Conservation (phyloP, 2,113 vertebrate species). For the Dromas ardeola region DNA sequence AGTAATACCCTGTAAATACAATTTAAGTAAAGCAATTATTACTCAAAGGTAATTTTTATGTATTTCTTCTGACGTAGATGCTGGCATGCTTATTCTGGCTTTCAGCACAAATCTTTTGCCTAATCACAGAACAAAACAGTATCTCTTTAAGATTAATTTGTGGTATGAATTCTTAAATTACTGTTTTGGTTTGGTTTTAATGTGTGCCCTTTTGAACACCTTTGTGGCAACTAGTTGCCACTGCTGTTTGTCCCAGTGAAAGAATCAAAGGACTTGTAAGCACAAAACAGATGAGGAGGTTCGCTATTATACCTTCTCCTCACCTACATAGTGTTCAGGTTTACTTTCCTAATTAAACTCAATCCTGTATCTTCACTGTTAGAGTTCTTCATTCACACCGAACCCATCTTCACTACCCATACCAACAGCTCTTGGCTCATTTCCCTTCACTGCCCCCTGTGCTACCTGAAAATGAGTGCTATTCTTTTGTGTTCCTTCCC, state of each 20-base stretch:
- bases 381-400: not conserved
- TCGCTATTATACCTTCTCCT: not conserved
- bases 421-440: not conserved
- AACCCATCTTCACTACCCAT: not conserved
- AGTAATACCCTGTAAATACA: slow-evolving; percentile 57
- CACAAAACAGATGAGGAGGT: not conserved
- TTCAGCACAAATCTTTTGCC: not conserved
- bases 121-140: slow-evolving; percentile 27
- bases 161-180: not conserved
- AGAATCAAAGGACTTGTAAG: not conserved
- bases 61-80: slow-evolving; percentile 51
- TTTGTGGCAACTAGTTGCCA: not conserved
- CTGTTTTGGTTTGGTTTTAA: not conserved
- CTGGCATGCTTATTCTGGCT: not conserved
- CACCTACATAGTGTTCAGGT: not conserved
- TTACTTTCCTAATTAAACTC: not conserved
- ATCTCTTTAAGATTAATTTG: not conserved
- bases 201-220: not conserved
- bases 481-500: not conserved
- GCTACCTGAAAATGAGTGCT: not conserved
- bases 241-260: not conserved
- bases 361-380: not conserved
- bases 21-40: slow-evolving; percentile 73
- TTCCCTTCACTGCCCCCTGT: not conserved
- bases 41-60: slow-evolving; percentile 59